Base-by-base conservation (phyloP, 1,140 invertebrate species). In the Hypothenemus hampei region DNA sequence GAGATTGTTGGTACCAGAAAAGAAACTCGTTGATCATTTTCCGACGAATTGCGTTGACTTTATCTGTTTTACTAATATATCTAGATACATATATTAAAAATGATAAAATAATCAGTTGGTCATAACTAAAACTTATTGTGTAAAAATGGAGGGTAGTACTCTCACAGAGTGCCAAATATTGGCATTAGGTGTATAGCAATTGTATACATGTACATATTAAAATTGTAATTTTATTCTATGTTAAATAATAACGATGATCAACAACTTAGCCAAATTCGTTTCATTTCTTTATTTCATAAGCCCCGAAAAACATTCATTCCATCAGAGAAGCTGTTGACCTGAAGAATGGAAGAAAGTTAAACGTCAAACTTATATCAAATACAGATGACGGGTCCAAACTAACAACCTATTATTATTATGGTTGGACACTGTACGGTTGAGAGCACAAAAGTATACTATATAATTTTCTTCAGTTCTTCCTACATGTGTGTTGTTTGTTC, bases 151-250 rank as follows among this genome's bases (percentile, higher is more conserved):
- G 60, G 60, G 60, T 48, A 62, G 52, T 61, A 61, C 60, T 62
- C 60, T 62, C 60, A 62, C 51, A 40, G 37, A 57, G 51, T 57
- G 57, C 60, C 57, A 59, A 59, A 53, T 31, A 48, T 41, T 53
- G 60, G 60, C 60, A 46, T 53, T 37, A 61, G 57, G 55, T 62
- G 57, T 59, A 62, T 58, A 62, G 60, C 52, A 52, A 62, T 57
- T 62, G 60, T 62, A 62, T 59, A 62, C 56, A 61, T 62, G 60
- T 62, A 62, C 48, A 62, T 59, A 62, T 59, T 54, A 52, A 60
- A 51, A 59, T 49, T 62, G 60, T 62, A 62, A 62, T 62, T 55
- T 62, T 62, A 59, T 61, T 59, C 35, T 58, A 47, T 62, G 57
- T 58, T 62, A 55, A 53, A 58, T 59, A 62, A 62, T 62, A 62